Evolutionary conservation across 2,888 invertebrate genomes (phyloP), one percentile per base, ranked within the genome.

Genomic region (Sylvicola fuscatus): DNA sequence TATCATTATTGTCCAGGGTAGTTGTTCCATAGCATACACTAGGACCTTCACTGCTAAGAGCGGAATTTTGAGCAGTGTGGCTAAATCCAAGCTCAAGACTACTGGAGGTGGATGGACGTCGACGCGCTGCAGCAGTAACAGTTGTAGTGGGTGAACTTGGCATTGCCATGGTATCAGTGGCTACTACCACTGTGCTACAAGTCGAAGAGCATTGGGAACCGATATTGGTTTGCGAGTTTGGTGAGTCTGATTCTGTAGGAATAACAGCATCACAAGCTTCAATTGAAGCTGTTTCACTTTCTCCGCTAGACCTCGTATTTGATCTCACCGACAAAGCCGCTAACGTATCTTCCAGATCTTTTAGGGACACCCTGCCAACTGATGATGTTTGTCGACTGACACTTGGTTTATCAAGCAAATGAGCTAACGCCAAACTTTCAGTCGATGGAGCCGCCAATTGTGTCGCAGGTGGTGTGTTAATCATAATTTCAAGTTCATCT

Each of bases 401-500:
- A 44, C 58, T 59, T 11, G 67, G 66, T 3, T 53, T 44, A 53
- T 78, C 79, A 47, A 77, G 58, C 45, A 79, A 64, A 61, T 80
- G 80, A 27, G 77, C 79, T 50, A 80, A 63, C 27, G 83, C 81
- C 46, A 84, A 61, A 55, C 83, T 83, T 57, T 86, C 84, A 5
- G 81, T 80, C 2, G 83, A 83, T 3, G 80, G 80, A n/a, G 82
- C 82, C 1, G 59, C 58, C 12, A 59, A 47, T 10, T 80, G 81
- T 11, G 75, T 70, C 33, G 75, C 72, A 14, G 81, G 82, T 5
- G 81, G 76, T 33, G 76, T 71, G 44, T 78, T 80, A 40, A 79
- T 80, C 77, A 80, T 78, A 42, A 80, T 83, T 62, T 86, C 86
- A 50, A 87, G 71, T 58, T 90, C 92, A 53, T 92, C 92, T 61